These are phyloP conservation scores for Syngnathus scovelli DNA, from an alignment of 2,113 vertebrate species.

Conservation along the genomic window DNA sequence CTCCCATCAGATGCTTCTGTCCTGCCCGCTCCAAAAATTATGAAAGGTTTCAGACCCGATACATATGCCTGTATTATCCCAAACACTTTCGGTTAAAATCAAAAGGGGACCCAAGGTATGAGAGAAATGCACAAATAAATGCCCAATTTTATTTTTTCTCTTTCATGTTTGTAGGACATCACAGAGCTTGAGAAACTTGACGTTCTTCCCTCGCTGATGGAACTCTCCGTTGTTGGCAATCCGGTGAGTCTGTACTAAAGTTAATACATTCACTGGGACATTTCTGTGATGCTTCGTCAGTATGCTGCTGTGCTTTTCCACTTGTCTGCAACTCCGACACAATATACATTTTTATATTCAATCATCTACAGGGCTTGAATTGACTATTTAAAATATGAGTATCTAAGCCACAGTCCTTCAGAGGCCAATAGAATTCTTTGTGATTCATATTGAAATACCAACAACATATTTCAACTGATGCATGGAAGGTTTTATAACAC, in stretches of 20 bases:
- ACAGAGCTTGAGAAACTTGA: constrained; percentile 80
- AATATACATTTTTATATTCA: too few species aligned
- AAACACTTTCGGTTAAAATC: constrained; percentile 11
- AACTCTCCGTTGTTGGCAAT: constrained; percentile 80
- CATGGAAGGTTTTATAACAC: too few species aligned
- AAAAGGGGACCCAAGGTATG: neutral
- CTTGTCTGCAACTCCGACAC: too few species aligned
- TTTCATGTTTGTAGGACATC: constrained; percentile 65
- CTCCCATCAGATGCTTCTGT: constrained; percentile 50
- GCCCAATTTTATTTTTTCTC: constrained; percentile 13
- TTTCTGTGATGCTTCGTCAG: too few species aligned
- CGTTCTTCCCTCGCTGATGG: constrained; percentile 71
- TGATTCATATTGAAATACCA: too few species aligned
- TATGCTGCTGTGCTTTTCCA: too few species aligned
- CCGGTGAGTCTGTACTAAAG: constrained; percentile 69
- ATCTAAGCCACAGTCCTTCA: too few species aligned
- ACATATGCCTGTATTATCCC: constrained; percentile 38
- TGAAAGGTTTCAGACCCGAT: constrained; percentile 31
- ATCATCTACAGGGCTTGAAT: too few species aligned
- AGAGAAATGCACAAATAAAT: neutral
- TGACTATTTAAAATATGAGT: too few species aligned
- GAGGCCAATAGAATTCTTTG: too few species aligned
- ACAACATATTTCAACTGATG: too few species aligned
- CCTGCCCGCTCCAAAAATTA: constrained; percentile 40
- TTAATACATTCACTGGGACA: neutral